Evolutionary conservation across 2,888 invertebrate genomes (phyloP).

Genomic region (Hipparchia semele): DNA sequence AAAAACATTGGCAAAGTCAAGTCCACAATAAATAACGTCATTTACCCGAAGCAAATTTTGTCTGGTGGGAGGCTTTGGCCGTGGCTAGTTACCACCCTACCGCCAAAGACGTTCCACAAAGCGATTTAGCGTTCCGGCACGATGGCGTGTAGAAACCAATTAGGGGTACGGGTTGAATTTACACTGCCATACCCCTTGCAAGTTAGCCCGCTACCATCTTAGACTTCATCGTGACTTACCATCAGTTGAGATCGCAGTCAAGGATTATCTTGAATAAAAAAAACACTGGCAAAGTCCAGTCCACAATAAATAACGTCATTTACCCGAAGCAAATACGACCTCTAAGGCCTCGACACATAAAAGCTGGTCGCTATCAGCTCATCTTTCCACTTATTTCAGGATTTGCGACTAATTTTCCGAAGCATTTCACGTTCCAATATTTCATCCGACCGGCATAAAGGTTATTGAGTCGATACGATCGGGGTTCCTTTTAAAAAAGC

Average conservation of each 20-base stretch:
- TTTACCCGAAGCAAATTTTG: not conserved
- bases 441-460: conserved; percentile 30
- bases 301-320: conserved; percentile 3
- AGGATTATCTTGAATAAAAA: too few species aligned
- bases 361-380: conserved; percentile 44
- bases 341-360: conserved; percentile 7
- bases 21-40: conserved; percentile 2
- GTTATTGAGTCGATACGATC: conserved; percentile 31
- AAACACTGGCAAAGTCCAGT: conserved; percentile 2
- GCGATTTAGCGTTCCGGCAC: too few species aligned
- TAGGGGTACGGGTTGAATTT: too few species aligned
- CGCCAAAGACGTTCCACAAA: too few species aligned
- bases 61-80: too few species aligned
- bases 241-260: too few species aligned
- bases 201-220: too few species aligned
- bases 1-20: conserved; percentile 2
- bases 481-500: conserved; percentile 9
- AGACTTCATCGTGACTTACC: too few species aligned
- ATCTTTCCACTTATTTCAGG: conserved; percentile 47
- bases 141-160: too few species aligned
- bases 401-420: conserved; percentile 46
- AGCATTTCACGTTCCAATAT: conserved; percentile 43
- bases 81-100: too few species aligned
- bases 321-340: not conserved
- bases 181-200: too few species aligned